phyloP scores from a whole-genome alignment of 2,113 vertebrate genomes.

The Copsychus sechellarum region DNA sequence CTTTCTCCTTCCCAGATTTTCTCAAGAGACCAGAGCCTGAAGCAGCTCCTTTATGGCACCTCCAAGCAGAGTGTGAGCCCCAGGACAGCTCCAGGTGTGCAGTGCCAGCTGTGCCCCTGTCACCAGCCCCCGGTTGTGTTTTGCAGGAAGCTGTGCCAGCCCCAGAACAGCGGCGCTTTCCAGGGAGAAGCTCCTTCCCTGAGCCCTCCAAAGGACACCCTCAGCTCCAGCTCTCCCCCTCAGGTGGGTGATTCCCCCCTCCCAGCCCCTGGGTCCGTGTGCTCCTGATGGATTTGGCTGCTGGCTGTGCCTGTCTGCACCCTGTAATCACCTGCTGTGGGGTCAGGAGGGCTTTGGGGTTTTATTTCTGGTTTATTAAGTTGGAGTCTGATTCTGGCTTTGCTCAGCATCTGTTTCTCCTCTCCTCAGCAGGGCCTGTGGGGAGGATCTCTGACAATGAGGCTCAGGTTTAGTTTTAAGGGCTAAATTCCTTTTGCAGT shows the following conservation, averaged over 20 bases:
- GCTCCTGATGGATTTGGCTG: background rate
- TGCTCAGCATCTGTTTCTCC: background rate
- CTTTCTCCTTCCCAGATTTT: background rate
- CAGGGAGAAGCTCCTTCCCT: constrained; percentile 75
- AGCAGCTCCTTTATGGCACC: fast-evolving
- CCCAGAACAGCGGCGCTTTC: constrained; percentile 73
- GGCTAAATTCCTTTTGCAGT: background rate
- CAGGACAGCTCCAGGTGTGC: fast-evolving
- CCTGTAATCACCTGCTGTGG: background rate
- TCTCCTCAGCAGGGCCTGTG: background rate
- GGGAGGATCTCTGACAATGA: background rate
- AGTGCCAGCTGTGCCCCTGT: background rate
- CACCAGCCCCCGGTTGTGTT: background rate
- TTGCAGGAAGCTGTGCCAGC: constrained; percentile 86
- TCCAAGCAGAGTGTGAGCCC: background rate
- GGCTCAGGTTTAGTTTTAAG: background rate
- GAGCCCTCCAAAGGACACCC: constrained; percentile 85
- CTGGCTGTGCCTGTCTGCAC: background rate
- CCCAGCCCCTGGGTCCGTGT: background rate
- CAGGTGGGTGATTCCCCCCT: constrained; percentile 75
- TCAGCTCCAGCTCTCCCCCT: constrained; percentile 81
- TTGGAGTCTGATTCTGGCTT: background rate
- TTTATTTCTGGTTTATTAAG: background rate
- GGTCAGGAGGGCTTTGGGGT: background rate
- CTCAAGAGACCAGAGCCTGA: fast-evolving